These are phyloP conservation scores for Neoseiulus cucumeris DNA, from an alignment of 1,140 invertebrate species.

Conservation along the genomic window DNA sequence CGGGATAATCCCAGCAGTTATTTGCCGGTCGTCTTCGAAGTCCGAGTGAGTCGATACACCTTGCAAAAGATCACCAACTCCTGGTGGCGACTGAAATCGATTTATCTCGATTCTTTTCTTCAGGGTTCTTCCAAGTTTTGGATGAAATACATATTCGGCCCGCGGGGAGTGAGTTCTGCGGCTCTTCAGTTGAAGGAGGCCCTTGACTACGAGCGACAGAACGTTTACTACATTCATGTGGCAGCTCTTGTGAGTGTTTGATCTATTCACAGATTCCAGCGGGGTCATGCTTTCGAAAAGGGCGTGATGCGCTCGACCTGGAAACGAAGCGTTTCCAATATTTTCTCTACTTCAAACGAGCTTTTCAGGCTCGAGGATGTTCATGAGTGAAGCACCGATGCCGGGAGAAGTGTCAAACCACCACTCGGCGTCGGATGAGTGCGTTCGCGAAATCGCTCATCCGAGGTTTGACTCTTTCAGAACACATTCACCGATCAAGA, in stretches of 20 bases:
- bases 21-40: slow-evolving; percentile 53
- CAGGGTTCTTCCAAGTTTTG: slow-evolving; percentile 45
- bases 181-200: slow-evolving; percentile 48
- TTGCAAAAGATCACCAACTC: no score
- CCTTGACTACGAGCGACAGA: slow-evolving; percentile 61
- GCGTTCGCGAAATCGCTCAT: no score
- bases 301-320: not conserved
- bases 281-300: not conserved
- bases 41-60: slow-evolving; percentile 38
- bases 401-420: no score
- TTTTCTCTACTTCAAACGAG: not conserved
- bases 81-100: no score
- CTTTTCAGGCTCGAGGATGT: no score
- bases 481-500: slow-evolving; percentile 58
- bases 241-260: slow-evolving; percentile 47
- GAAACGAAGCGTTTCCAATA: not conserved
- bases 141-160: slow-evolving; percentile 49
- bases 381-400: no score
- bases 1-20: slow-evolving; percentile 50
- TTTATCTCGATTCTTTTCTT: slow-evolving; percentile 27
- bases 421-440: no score
- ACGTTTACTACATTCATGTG: slow-evolving; percentile 56
- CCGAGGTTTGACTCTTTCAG: slow-evolving; percentile 29
- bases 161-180: slow-evolving; percentile 46
- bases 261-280: no score